A percentile compares a stretch with the other conserved stretches of the same genome.
Evolutionary conservation across 1,140 invertebrate species (phyloP).

Genomic region (Dendroctonus ponderosae): DNA sequence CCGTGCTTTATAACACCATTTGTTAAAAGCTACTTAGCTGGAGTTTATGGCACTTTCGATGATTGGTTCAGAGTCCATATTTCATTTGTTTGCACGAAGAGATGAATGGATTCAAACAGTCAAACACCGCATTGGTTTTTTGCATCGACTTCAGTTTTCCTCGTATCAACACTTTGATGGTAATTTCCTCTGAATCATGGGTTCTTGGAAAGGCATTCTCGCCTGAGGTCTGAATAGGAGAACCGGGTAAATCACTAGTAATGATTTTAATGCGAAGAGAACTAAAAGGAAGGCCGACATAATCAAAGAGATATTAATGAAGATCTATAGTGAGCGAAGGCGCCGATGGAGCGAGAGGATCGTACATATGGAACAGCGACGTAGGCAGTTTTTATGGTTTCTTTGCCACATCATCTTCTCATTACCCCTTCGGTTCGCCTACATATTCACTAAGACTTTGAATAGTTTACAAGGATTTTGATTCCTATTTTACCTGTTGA

Average conservation of each 20-base stretch:
- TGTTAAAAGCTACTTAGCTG: constrained; percentile 20
- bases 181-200: constrained; percentile 5
- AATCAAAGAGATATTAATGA: constrained; percentile 32
- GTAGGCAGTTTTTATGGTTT: constrained; percentile 10
- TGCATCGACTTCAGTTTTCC: too few relatives aligned
- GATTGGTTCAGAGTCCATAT: too few relatives aligned
- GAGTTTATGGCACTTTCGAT: too few relatives aligned
- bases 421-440: too few relatives aligned
- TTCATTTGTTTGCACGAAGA: too few relatives aligned
- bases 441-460: too few relatives aligned
- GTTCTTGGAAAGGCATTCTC: constrained; percentile 13
- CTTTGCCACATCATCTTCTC: too few relatives aligned
- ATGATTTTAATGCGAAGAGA: constrained; percentile 33
- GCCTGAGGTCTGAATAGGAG: constrained; percentile 23
- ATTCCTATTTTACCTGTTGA: too few relatives aligned
- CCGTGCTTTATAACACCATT: constrained; percentile 7
- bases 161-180: not conserved
- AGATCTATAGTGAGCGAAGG: constrained; percentile 26
- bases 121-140: too few relatives aligned
- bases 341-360: constrained; percentile 15
- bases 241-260: constrained; percentile 36
- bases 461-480: too few relatives aligned
- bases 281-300: constrained; percentile 23
- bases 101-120: too few relatives aligned
- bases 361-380: constrained; percentile 16